Evolutionary conservation across 2,113 vertebrate genomes (phyloP).

Genomic region (Corythaixoides concolor): DNA sequence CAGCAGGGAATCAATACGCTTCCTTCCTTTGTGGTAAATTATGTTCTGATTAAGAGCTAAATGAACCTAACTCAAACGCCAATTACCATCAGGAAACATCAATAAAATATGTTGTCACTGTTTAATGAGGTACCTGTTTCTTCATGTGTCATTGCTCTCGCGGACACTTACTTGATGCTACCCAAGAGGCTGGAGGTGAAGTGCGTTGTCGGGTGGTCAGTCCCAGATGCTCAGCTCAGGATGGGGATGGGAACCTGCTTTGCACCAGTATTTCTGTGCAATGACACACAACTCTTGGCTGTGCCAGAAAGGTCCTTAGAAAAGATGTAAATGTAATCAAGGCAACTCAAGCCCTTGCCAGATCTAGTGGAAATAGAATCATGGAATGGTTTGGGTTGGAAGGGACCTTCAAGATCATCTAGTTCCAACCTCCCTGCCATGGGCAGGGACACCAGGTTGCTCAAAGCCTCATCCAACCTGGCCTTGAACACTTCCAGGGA

Average conservation of each 20-base stretch:
- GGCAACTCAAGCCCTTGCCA: neutral
- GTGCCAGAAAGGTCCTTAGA: neutral
- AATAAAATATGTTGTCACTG: neutral
- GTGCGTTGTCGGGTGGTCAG: accelerated
- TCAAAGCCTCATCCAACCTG: too few relatives aligned
- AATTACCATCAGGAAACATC: constrained; percentile 26
- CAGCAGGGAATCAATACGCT: neutral
- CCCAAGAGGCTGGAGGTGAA: neutral
- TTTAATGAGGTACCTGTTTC: neutral
- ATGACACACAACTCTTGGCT: neutral
- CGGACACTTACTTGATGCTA: neutral
- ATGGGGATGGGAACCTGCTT: neutral
- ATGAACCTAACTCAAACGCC: neutral
- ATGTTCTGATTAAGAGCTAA: constrained; percentile 42
- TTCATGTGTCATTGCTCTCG: neutral
- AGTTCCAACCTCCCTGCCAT: too few relatives aligned
- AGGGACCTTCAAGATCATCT: too few relatives aligned
- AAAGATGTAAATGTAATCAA: neutral
- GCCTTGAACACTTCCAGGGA: too few relatives aligned
- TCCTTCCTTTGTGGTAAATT: neutral
- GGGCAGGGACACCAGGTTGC: too few relatives aligned
- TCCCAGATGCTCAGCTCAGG: neutral
- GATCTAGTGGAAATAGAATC: too few relatives aligned
- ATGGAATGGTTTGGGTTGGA: too few relatives aligned
- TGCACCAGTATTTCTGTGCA: neutral